A percentile compares a stretch with the other conserved stretches of the same genome.
phyloP scores from a whole-genome alignment of 2,113 vertebrate species.

The Muntiacus muntjak region DNA sequence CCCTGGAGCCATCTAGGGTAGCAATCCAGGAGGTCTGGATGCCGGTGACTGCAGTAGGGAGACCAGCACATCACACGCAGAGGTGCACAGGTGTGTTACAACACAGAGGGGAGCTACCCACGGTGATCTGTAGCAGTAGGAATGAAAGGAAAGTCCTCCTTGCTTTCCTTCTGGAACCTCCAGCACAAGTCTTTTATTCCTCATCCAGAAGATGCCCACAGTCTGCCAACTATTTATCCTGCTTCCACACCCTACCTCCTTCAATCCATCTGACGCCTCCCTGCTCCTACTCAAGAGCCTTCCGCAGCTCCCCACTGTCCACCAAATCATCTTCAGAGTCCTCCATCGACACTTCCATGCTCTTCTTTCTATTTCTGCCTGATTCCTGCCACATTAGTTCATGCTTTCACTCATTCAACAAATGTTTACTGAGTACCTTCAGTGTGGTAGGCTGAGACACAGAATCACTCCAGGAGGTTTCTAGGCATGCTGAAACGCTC shows the following conservation, averaged over 20 bases:
- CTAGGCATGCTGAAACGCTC: not conserved
- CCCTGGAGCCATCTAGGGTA: not conserved
- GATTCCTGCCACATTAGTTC: rapidly evolving
- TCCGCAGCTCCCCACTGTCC: not conserved
- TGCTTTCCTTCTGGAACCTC: not conserved
- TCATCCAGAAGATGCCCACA: not conserved
- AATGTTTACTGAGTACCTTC: not conserved
- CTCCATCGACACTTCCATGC: not conserved
- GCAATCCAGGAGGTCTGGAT: not conserved
- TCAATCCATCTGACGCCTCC: not conserved
- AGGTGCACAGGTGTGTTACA: no score
- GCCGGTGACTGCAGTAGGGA: not conserved
- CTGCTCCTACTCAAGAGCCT: not conserved
- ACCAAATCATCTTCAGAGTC: not conserved
- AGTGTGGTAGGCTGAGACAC: not conserved
- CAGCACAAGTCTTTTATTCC: not conserved
- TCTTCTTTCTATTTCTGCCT: not conserved
- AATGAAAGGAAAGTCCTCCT: not conserved
- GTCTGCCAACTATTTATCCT: not conserved
- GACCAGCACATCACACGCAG: not conserved
- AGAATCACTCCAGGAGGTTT: not conserved
- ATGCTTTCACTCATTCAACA: not conserved
- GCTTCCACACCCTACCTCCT: not conserved
- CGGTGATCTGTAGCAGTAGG: no score
- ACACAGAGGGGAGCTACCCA: no score